Evolutionary conservation across 1,140 invertebrate genomes (phyloP).

Genomic region (Eciton burchellii): DNA sequence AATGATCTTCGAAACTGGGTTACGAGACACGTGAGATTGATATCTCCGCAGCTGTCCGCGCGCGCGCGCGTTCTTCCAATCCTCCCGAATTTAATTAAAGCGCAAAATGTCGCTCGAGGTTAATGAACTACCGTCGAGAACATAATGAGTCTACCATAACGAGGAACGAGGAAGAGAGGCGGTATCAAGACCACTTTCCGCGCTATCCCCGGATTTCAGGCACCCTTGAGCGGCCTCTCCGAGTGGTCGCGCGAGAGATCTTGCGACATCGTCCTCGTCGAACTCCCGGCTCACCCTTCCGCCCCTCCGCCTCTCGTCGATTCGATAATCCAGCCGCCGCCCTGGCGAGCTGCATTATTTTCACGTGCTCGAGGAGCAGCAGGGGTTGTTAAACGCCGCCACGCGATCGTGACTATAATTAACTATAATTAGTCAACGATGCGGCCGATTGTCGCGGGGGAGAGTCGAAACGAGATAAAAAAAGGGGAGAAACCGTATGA

Average conservation of each 20-base stretch:
- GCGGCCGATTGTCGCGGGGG: neutral
- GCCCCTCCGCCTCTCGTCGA: conserved; percentile 38
- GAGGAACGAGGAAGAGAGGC: conserved; percentile 56
- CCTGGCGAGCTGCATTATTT: conserved; percentile 27
- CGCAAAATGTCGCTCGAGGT: conserved; percentile 57
- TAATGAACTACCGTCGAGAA: conserved; percentile 57
- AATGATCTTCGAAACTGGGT: conserved; percentile 46
- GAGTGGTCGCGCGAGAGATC: conserved; percentile 64
- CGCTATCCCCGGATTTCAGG: conserved; percentile 60
- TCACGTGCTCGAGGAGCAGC: conserved; percentile 3
- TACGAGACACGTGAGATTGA: conserved; percentile 47
- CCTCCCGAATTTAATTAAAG: conserved; percentile 54
- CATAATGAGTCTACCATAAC: conserved; percentile 64
- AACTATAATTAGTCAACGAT: conserved; percentile 40
- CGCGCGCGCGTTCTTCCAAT: conserved; percentile 31
- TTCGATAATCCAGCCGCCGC: conserved; percentile 33
- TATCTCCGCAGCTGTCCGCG: conserved; percentile 22
- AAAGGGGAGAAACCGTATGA: neutral
- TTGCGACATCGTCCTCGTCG: conserved; percentile 55
- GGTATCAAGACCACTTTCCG: conserved; percentile 63
- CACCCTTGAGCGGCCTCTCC: conserved; percentile 62
- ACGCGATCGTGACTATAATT: conserved; percentile 40
- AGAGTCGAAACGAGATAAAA: conserved; percentile 22
- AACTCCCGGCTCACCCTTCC: conserved; percentile 60
- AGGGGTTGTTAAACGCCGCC: conserved; percentile 39